These are phyloP conservation scores for Boloria euphrosyne DNA, from an alignment of 2,888 invertebrate species.

Conservation along the genomic window DNA sequence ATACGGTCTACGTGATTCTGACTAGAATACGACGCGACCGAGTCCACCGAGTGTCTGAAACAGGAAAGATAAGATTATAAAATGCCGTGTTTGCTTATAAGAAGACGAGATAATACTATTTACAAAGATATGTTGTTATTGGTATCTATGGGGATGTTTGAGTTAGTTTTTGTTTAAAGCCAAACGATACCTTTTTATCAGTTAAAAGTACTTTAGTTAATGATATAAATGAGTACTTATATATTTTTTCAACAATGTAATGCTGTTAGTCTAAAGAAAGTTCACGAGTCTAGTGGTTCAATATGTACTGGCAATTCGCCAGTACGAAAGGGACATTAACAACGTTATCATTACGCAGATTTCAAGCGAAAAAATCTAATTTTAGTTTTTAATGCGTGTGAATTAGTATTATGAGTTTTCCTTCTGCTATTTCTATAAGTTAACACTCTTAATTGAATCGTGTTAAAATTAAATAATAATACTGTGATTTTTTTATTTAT, in stretches of 20 bases:
- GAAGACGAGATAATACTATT: constrained; percentile 19
- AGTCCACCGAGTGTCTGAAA: constrained; percentile 83
- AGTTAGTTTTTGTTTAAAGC: not conserved
- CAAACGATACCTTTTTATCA: no score
- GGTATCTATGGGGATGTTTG: not conserved
- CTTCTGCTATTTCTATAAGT: no score
- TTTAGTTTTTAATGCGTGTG: constrained; percentile 12
- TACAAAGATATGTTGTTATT: constrained; percentile 18
- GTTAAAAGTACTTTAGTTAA: no score
- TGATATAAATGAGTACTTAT: no score
- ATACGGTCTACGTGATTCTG: constrained; percentile 83
- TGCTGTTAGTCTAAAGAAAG: not conserved
- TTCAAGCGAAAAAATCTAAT: constrained; percentile 29
- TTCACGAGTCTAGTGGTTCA: not conserved
- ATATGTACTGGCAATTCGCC: constrained; percentile 39
- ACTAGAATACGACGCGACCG: constrained; percentile 83
- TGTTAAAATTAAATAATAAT: no score
- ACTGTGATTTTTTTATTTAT: no score
- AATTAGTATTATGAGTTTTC: no score
- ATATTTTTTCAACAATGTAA: no score
- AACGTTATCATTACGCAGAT: constrained; percentile 28
- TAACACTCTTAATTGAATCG: no score
- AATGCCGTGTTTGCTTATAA: constrained; percentile 51
- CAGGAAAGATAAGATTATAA: constrained; percentile 61
- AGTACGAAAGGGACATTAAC: constrained; percentile 33